Conservation (phyloP, 2,797 vertebrate species). For the Hoplostethus atlanticus region DNA sequence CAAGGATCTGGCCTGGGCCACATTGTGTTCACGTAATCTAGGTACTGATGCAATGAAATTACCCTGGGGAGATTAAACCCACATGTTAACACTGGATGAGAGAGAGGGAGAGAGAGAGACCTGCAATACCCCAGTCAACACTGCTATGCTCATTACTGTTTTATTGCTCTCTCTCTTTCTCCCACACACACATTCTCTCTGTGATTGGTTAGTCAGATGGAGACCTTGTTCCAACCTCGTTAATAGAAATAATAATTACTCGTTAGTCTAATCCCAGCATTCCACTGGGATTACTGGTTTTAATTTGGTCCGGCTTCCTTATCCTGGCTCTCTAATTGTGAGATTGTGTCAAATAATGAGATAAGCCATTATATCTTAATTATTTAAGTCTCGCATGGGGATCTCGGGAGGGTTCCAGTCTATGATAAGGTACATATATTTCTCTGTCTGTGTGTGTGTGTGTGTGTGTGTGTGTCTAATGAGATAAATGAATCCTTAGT, state of each 20-base stretch:
- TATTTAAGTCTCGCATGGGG: slow-evolving; percentile 60
- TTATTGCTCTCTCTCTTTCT: not conserved
- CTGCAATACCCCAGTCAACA: not conserved
- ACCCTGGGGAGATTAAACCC: slow-evolving; percentile 16
- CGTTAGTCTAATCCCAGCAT: slow-evolving; percentile 53
- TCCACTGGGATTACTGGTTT: slow-evolving; percentile 69
- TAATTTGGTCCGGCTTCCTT: slow-evolving; percentile 51
- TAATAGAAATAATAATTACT: slow-evolving; percentile 69
- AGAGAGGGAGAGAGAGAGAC: not conserved
- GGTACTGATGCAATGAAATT: slow-evolving; percentile 1
- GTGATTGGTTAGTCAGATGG: slow-evolving; percentile 24
- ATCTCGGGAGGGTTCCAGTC: slow-evolving; percentile 34
- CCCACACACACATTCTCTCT: slow-evolving; percentile 3
- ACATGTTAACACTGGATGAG: not conserved
- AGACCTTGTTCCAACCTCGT: slow-evolving; percentile 52
- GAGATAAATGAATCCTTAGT: slow-evolving; percentile 48
- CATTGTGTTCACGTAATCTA: not conserved
- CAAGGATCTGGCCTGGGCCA: not conserved
- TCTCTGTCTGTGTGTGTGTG: slow-evolving; percentile 1
- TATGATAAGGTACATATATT: slow-evolving; percentile 36
- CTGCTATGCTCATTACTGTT: too few relatives aligned
- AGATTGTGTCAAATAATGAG: slow-evolving; percentile 67
- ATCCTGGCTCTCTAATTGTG: slow-evolving; percentile 57
- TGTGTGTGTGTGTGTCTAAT: slow-evolving; percentile 56
- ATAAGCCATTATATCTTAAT: slow-evolving; percentile 61